These are phyloP conservation scores for Drosophila lacertosa DNA, from an alignment of 1,140 invertebrate genomes.

Conservation along the genomic window DNA sequence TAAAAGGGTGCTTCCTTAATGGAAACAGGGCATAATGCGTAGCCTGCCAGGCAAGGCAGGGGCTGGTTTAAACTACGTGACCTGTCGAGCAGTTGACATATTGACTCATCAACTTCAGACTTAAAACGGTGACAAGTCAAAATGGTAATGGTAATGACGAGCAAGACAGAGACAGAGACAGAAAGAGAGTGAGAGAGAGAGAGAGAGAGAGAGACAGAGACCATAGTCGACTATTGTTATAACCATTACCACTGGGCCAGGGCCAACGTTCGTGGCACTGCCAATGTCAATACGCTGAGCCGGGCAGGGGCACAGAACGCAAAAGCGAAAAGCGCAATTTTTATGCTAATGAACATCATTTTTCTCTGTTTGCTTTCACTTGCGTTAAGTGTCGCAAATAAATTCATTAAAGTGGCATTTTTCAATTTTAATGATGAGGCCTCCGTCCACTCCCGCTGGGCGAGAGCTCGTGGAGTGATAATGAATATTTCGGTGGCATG, in stretches of 20 bases:
- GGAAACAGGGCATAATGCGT: no score
- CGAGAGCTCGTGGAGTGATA: slow-evolving; percentile 3
- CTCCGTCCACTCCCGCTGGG: background rate
- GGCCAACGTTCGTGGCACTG: background rate
- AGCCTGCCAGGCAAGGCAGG: background rate
- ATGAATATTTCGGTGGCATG: slow-evolving; percentile 38
- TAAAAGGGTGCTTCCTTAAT: no score
- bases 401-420: slow-evolving; percentile 82
- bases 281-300: slow-evolving; percentile 31
- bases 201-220: slow-evolving; percentile 9
- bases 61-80: slow-evolving; percentile 53
- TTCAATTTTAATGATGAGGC: slow-evolving; percentile 78
- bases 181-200: slow-evolving; percentile 10
- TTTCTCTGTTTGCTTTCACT: slow-evolving; percentile 77
- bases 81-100: slow-evolving; percentile 71
- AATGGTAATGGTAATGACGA: slow-evolving; percentile 61
- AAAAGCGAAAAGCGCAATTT: slow-evolving; percentile 58
- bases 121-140: slow-evolving; percentile 59
- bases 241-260: background rate
- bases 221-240: background rate
- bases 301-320: background rate
- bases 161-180: slow-evolving; percentile 9
- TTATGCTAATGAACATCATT: slow-evolving; percentile 80
- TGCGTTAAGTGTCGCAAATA: slow-evolving; percentile 81
- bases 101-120: slow-evolving; percentile 76